Base-by-base conservation (phyloP, 2,113 vertebrate species). In the Tragelaphus buxtoni region DNA sequence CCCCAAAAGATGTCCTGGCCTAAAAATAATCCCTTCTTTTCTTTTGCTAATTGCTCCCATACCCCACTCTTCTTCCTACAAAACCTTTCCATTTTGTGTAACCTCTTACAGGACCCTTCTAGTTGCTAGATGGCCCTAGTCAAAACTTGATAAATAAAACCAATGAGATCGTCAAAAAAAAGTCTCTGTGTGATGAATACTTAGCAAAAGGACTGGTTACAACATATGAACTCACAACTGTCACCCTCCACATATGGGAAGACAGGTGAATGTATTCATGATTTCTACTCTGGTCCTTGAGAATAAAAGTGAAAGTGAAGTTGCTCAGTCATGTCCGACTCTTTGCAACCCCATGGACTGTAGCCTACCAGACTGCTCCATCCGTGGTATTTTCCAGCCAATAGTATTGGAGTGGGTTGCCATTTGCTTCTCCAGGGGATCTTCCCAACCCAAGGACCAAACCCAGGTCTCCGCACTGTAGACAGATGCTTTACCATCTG, bases 271-370 rank as follows among this genome's bases (percentile, higher is more conserved):
- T 32, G 17, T 20, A 10, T 17, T 51, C 2, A 0, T 51, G 45
- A 12, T n/a, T 47, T 79, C 76, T 51, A 20, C 76, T 51, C 16
- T 49, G 45, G 47, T 79, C 76, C 76, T 51, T 51, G 76, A 77
- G 47, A 79, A 49, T 3, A 32, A 39, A 69, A 63, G 61, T n/a
- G 7, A 63, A 65, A 39, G 18, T 35, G 63, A 69, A 69, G 9
- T 39, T 10, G 9, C 9, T 35, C 9, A 69, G 18, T 69, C 0
- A 0, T 69, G 9, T 69, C n/a, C 0, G 0, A 69, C 65, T 69
- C 65, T 69, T 69, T 69, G 9, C 1, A 20, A 35, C 65, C n/a
- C 18, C 4, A 22, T 39, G 18, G 65, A 69, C 20, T 69, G 9
- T 39, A 39, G 65, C n/a, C 65, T 22, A 39, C 65, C n/a, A 69